Evolutionary conservation across 2,888 invertebrate species (phyloP), one percentile per base, ranked within the genome.

Genomic region (Hymenopus coronatus): DNA sequence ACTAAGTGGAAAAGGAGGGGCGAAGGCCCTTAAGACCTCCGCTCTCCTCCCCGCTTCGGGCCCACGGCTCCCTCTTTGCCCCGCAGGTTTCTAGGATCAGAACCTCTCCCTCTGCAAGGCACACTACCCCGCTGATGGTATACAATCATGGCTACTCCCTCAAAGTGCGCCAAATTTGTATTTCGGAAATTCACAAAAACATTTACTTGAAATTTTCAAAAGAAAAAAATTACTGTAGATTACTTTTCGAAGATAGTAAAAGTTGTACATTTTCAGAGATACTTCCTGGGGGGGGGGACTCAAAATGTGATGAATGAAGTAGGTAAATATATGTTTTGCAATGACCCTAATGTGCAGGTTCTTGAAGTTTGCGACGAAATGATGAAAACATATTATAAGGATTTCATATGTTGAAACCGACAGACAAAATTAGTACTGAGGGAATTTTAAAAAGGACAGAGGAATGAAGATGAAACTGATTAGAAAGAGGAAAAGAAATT

Each of bases 1-100:
- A 93, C 93, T 93, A 94, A 94, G 93, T 93, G 92, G 40, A 83
- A 86, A 92, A 93, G 94, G 93, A 93, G 94, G 93, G 93, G 93
- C 93, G 91, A 91, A 91, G 91, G 92, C 84, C 88, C 88, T 83
- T 84, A 88, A 88, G 88, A 84, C 88, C 88, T 84, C 88, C 82
- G 87, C 82, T 40, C 87, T 82, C 87, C 87, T 6, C 7, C 46
- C 27, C 85, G 30, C 85, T 46, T 27, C 85, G 85, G 40, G 85
- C 40, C 85, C 85, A 20, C 7, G 30, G n/a, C 83, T 28, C 83
- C 28, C 30, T 83, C 83, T 83, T 30, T 30, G 83, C 83, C 28
- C 30, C 83, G 14, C 83, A 28, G 28, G n/a, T 30, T 83, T 30
- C 28, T 15, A 28, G 40, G 40, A 33, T 46, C 85, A 46, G 15